Evolutionary conservation across 2,888 invertebrate species (phyloP).

Genomic region (Melinopterus prodromus): DNA sequence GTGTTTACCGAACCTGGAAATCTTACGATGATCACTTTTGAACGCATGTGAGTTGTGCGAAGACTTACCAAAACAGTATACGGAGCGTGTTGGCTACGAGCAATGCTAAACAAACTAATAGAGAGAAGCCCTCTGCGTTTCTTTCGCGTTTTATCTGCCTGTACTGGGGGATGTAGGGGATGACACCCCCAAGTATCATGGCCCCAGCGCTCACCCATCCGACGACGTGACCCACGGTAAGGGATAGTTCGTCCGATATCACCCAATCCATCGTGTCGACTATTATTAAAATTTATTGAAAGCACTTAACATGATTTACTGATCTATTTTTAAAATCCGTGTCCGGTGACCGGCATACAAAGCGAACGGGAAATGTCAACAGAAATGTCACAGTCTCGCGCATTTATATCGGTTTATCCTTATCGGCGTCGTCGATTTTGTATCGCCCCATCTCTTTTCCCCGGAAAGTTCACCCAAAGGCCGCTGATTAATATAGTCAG

Average conservation of each 20-base stretch:
- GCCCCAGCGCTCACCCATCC: conserved; percentile 85
- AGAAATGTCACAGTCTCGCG: conserved; percentile 40
- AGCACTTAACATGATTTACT: conserved; percentile 38
- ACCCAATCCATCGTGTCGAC: conserved; percentile 75
- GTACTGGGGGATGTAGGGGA: conserved; percentile 97
- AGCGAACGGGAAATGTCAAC: conserved; percentile 41
- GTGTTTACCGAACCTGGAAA: conserved; percentile 93
- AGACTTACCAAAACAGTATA: conserved; percentile 94
- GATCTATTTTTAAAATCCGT: conserved; percentile 39
- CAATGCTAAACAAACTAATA: conserved; percentile 94
- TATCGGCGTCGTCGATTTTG: neutral
- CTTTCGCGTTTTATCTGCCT: conserved; percentile 88
- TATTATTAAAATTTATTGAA: conserved; percentile 35
- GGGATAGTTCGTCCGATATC: conserved; percentile 76
- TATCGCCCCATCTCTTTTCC: conserved; percentile 8
- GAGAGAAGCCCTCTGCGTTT: conserved; percentile 96
- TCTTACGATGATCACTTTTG: conserved; percentile 9
- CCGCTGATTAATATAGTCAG: neutral
- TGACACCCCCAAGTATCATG: conserved; percentile 94
- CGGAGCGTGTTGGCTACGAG: conserved; percentile 95
- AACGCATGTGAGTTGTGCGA: conserved; percentile 21
- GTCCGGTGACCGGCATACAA: conserved; percentile 40
- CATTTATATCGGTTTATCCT: conserved; percentile 15
- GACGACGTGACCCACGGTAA: conserved; percentile 78
- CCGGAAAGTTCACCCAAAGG: neutral